Evolutionary conservation across 2,888 invertebrate genomes (phyloP).

Genomic region (Tromatobia lineatoria): DNA sequence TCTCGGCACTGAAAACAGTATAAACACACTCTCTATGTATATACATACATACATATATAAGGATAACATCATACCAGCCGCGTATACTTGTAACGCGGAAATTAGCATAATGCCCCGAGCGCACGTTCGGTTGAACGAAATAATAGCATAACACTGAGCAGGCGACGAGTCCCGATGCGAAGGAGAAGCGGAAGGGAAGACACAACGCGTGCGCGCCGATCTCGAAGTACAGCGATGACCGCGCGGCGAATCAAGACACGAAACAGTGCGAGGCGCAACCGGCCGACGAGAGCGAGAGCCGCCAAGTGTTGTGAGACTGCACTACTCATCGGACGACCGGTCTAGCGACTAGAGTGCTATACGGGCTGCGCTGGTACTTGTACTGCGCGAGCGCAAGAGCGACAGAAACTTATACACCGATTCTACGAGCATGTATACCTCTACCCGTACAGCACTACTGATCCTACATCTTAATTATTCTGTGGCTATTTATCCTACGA

Average conservation of each 20-base stretch:
- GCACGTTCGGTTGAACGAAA: constrained; percentile 50
- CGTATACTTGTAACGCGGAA: constrained; percentile 54
- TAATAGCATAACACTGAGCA: constrained; percentile 35
- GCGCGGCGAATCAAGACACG: constrained; percentile 37
- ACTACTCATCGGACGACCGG: constrained; percentile 60
- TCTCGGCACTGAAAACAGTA: constrained; percentile 31
- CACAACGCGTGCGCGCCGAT: background rate
- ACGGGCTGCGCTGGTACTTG: background rate
- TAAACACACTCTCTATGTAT: background rate
- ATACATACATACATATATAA: background rate
- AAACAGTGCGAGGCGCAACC: constrained; percentile 20
- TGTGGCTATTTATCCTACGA: constrained; percentile 62
- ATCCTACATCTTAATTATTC: constrained; percentile 69
- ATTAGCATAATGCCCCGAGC: constrained; percentile 80
- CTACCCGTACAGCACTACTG: constrained; percentile 43
- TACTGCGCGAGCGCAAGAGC: constrained; percentile 25
- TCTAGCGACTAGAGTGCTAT: constrained; percentile 40
- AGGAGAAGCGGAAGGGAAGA: background rate
- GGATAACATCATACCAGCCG: background rate
- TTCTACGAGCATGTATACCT: constrained; percentile 55
- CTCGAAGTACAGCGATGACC: background rate
- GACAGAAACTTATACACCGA: constrained; percentile 25
- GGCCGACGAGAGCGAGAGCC: constrained; percentile 38
- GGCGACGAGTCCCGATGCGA: background rate
- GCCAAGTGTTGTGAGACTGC: constrained; percentile 22